phyloP scores from a whole-genome alignment of 2,888 invertebrate species.

The Lasioglossum marginatum region DNA sequence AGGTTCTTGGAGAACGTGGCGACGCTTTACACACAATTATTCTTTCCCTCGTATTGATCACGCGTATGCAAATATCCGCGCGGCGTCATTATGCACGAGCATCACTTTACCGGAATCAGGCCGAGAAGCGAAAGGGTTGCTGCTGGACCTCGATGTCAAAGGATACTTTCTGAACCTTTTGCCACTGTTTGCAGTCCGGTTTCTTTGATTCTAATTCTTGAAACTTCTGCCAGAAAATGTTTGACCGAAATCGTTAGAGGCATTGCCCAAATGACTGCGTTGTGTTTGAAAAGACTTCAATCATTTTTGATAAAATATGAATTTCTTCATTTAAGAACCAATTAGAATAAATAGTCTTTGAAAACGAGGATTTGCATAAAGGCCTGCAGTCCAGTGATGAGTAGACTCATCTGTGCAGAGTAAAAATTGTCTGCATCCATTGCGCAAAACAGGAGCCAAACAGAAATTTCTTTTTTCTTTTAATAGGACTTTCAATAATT shows the following conservation, averaged over 20 bases:
- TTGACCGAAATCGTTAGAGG: background rate
- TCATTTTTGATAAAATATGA: too few relatives aligned
- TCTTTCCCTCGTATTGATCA: conserved; percentile 19
- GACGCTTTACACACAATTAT: conserved; percentile 34
- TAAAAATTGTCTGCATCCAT: too few relatives aligned
- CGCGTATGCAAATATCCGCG: conserved; percentile 3
- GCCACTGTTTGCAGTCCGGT: background rate
- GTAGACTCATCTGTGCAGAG: too few relatives aligned
- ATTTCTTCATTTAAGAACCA: background rate
- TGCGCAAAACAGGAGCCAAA: too few relatives aligned
- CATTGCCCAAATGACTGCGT: too few relatives aligned
- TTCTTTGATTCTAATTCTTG: background rate
- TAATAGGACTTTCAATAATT: too few relatives aligned
- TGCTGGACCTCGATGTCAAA: background rate
- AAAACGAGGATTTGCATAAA: too few relatives aligned
- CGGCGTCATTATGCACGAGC: conserved; percentile 15
- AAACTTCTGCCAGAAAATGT: background rate
- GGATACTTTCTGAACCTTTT: background rate
- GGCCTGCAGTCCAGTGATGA: too few relatives aligned
- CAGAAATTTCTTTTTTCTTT: too few relatives aligned
- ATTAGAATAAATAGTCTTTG: background rate
- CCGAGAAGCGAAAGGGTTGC: background rate
- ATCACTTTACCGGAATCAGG: background rate
- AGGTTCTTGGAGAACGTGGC: background rate
- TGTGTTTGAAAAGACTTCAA: background rate